Conservation (phyloP, 2,797 vertebrate species). For the Pangasius krempfi region DNA sequence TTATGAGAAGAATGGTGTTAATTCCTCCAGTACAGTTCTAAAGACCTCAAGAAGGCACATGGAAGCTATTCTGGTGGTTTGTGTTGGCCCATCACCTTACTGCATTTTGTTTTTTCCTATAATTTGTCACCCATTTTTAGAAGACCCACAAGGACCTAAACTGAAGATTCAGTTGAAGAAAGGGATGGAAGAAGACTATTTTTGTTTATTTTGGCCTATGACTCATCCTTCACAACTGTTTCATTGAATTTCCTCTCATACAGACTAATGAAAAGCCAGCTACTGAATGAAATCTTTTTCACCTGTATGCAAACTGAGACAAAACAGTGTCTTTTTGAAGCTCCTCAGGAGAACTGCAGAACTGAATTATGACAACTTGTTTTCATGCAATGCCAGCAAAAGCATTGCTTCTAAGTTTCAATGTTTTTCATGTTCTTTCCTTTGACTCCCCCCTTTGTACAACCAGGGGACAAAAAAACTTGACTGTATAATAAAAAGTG, state of each 20-base stretch:
- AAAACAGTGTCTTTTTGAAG: slow-evolving; percentile 17
- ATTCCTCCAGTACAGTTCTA: neutral
- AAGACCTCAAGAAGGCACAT: neutral
- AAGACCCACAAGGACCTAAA: neutral
- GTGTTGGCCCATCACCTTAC: neutral
- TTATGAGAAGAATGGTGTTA: neutral
- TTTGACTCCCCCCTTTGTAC: slow-evolving; percentile 18
- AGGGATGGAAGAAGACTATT: neutral
- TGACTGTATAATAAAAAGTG: slow-evolving; percentile 52
- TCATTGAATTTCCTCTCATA: slow-evolving; percentile 3
- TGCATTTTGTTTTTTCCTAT: neutral
- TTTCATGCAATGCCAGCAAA: slow-evolving; percentile 41
- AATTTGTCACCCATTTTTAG: neutral
- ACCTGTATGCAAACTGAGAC: slow-evolving; percentile 30
- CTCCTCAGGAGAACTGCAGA: slow-evolving; percentile 10
- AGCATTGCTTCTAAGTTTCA: slow-evolving; percentile 54
- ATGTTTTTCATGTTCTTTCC: slow-evolving; percentile 46
- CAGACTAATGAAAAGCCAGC: slow-evolving; percentile 12
- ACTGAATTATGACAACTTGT: slow-evolving; percentile 37
- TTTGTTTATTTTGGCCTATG: slow-evolving; percentile 25
- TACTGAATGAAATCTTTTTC: slow-evolving; percentile 41
- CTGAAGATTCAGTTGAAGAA: neutral
- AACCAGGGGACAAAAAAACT: slow-evolving; percentile 46
- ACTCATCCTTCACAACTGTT: neutral
- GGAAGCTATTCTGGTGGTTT: neutral